Conservation (phyloP, 2,797 vertebrate genomes). For the Enoplosus armatus region DNA sequence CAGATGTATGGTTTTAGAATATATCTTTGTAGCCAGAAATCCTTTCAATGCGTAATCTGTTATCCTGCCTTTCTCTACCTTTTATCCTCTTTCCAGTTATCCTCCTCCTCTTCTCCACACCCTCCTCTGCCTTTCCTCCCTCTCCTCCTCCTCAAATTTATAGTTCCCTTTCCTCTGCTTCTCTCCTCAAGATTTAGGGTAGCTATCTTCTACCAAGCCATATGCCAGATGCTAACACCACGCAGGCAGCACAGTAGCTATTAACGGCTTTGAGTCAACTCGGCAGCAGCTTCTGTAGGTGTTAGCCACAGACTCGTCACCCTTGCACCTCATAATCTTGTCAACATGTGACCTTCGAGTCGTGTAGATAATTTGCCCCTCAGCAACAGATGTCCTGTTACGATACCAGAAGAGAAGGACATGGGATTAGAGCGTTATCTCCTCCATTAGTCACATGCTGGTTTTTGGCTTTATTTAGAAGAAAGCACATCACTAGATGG, state of each 20-base stretch:
- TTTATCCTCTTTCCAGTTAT: slow-evolving; percentile 30
- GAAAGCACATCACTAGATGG: neutral
- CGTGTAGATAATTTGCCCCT: slow-evolving; percentile 60
- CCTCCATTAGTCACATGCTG: slow-evolving; percentile 26
- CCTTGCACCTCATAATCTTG: slow-evolving; percentile 71
- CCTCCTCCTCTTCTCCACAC: slow-evolving; percentile 4
- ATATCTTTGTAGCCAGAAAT: slow-evolving; percentile 25
- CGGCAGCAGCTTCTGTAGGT: slow-evolving; percentile 70
- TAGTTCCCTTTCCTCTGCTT: slow-evolving; percentile 18
- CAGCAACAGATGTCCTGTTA: slow-evolving; percentile 65
- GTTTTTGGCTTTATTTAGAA: slow-evolving; percentile 32
- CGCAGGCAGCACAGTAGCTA: slow-evolving; percentile 52
- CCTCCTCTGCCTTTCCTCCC: neutral
- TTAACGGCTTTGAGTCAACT: slow-evolving; percentile 66
- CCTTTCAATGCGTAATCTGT: slow-evolving; percentile 38
- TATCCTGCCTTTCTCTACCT: neutral
- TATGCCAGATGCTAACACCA: slow-evolving; percentile 62
- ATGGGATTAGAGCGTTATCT: slow-evolving; percentile 54
- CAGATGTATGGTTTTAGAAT: slow-evolving; percentile 29
- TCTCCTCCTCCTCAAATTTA: slow-evolving; percentile 36
- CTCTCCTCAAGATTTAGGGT: slow-evolving; percentile 52
- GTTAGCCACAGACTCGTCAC: slow-evolving; percentile 64
- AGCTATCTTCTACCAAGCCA: slow-evolving; percentile 46
- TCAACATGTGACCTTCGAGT: slow-evolving; percentile 72
- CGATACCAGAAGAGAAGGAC: slow-evolving; percentile 55